Percentiles rank a stretch among this genome's conserved stretches.
These are phyloP conservation scores for Polyodon spathula DNA, from an alignment of 2,113 vertebrate genomes.

Conservation along the genomic window DNA sequence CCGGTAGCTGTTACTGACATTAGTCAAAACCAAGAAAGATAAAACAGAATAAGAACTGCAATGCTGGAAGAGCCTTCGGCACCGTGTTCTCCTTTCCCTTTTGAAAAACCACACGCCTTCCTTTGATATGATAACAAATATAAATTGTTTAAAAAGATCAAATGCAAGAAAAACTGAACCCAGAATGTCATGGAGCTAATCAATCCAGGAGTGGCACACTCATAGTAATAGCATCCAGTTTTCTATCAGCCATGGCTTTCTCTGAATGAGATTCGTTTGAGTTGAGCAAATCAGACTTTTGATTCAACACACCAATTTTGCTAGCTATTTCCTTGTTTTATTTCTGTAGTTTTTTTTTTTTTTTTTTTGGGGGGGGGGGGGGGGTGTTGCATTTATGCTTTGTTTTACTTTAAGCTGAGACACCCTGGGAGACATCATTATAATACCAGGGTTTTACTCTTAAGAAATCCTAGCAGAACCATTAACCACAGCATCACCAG, in stretches of 20 bases:
- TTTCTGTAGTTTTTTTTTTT: too few relatives aligned
- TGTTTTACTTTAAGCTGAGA: too few relatives aligned
- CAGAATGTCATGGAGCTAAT: constrained; percentile 71
- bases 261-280: constrained; percentile 72
- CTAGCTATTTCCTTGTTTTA: too few relatives aligned
- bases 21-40: constrained; percentile 97
- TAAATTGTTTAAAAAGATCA: constrained; percentile 97
- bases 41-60: constrained; percentile 96
- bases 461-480: too few relatives aligned
- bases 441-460: too few relatives aligned
- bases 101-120: constrained; percentile 86
- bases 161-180: constrained; percentile 67
- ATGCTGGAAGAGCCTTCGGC: constrained; percentile 78
- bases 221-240: constrained; percentile 65
- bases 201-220: constrained; percentile 73
- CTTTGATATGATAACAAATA: constrained; percentile 99
- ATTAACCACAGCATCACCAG: too few relatives aligned
- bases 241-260: constrained; percentile 69
- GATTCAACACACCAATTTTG: constrained; percentile 33
- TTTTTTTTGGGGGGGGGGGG: constrained; percentile 48
- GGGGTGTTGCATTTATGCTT: too few relatives aligned
- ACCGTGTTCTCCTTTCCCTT: constrained; percentile 72
- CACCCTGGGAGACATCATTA: too few relatives aligned
- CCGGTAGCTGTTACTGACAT: constrained; percentile 98
- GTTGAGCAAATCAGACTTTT: constrained; percentile 69